Percentiles rank a stretch among this genome's conserved stretches.
Conservation (phyloP, 2,888 invertebrate genomes). For the Cyclophora punctaria region DNA sequence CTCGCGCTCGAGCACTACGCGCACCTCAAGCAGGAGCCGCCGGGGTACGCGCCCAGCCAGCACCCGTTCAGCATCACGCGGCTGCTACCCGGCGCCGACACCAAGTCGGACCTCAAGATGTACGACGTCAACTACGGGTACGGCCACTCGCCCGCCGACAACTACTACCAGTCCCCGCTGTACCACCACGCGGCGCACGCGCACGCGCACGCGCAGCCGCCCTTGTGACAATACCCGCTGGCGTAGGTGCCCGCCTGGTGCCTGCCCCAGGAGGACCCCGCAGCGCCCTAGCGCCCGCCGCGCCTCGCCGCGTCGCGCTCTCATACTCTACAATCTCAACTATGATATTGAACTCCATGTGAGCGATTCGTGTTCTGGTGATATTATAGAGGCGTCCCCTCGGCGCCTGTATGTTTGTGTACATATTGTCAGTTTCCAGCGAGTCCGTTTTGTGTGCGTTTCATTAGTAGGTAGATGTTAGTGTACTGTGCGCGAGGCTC, state of each 20-base stretch:
- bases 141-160: constrained; percentile 78
- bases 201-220: constrained; percentile 82
- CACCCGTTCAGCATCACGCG: constrained; percentile 97
- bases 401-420: constrained; percentile 51
- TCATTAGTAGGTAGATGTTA: constrained; percentile 53
- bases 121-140: constrained; percentile 84
- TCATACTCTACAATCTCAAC: constrained; percentile 40
- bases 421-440: constrained; percentile 53
- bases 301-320: constrained; percentile 7
- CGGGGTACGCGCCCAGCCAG: constrained; percentile 86
- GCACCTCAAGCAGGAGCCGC: constrained; percentile 86
- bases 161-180: constrained; percentile 88
- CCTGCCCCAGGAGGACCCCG: constrained; percentile 29
- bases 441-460: constrained; percentile 55
- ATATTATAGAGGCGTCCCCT: constrained; percentile 36
- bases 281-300: constrained; percentile 34
- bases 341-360: constrained; percentile 64
- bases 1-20: constrained; percentile 77
- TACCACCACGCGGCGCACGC: constrained; percentile 74
- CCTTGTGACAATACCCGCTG: constrained; percentile 94
- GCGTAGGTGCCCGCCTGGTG: constrained; percentile 79
- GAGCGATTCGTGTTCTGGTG: constrained; percentile 69
- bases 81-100: constrained; percentile 88
- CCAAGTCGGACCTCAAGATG: constrained; percentile 93
- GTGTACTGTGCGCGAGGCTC: constrained; percentile 38